phyloP scores from a whole-genome alignment of 2,888 invertebrate species.

The Corbicula japonica region DNA sequence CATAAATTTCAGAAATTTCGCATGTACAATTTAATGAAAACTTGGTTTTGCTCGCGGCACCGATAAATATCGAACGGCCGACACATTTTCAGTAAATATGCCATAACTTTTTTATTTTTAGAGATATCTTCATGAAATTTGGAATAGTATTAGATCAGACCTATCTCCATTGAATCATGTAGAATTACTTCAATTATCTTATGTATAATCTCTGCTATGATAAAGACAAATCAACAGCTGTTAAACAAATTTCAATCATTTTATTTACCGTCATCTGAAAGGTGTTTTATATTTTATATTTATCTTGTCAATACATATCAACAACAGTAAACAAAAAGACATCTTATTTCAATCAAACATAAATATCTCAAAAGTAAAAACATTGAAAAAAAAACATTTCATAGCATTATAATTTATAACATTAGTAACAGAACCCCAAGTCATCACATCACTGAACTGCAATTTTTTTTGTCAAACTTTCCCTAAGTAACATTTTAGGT shows the following conservation, averaged over 20 bases:
- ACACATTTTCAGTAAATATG: background rate
- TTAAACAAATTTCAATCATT: background rate
- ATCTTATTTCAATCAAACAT: no score
- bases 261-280: background rate
- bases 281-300: no score
- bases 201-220: background rate
- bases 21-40: background rate
- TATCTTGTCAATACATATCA: no score
- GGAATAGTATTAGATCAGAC: background rate
- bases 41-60: background rate
- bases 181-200: background rate
- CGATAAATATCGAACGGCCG: background rate
- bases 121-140: constrained; percentile 4
- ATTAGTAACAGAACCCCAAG: no score
- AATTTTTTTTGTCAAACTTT: no score
- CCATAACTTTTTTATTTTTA: background rate
- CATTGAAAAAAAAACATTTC: no score
- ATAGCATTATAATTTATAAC: no score
- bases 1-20: background rate
- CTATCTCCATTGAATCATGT: background rate
- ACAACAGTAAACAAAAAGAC: no score
- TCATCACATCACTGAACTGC: no score
- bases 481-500: no score
- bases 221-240: no score
- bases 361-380: no score